Conservation (phyloP, 2,888 invertebrate genomes). For the Augochlorella aurata region DNA sequence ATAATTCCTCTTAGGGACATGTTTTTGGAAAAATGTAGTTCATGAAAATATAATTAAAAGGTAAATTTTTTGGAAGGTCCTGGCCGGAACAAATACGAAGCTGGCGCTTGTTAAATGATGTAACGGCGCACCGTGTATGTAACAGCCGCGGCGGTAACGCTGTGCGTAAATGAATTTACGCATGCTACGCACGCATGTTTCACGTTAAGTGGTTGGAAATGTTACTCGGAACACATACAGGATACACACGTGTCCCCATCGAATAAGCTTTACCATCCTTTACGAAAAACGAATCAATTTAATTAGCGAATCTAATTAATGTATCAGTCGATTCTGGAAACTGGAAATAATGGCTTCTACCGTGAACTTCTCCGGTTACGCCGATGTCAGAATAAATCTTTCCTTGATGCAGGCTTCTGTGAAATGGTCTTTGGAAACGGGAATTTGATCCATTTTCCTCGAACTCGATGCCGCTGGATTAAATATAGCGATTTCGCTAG, state of each 20-base stretch:
- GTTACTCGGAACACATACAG: neutral
- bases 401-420: neutral
- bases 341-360: neutral
- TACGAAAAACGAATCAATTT: neutral
- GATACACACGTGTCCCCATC: neutral
- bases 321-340: neutral
- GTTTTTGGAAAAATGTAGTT: neutral
- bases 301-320: neutral
- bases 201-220: slow-evolving; percentile 28
- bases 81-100: neutral
- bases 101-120: neutral
- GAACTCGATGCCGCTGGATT: neutral
- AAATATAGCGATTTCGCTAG: neutral
- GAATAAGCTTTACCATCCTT: neutral
- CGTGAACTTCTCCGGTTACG: neutral
- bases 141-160: neutral
- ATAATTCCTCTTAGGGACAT: neutral
- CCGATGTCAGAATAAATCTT: neutral
- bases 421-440: neutral
- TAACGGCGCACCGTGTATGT: too few relatives aligned
- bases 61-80: neutral
- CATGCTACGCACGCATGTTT: slow-evolving; percentile 5
- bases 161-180: slow-evolving; percentile 1
- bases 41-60: neutral
- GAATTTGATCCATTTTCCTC: neutral